Base-by-base conservation (phyloP, 2,888 invertebrate species). In the Congeria kusceri region DNA sequence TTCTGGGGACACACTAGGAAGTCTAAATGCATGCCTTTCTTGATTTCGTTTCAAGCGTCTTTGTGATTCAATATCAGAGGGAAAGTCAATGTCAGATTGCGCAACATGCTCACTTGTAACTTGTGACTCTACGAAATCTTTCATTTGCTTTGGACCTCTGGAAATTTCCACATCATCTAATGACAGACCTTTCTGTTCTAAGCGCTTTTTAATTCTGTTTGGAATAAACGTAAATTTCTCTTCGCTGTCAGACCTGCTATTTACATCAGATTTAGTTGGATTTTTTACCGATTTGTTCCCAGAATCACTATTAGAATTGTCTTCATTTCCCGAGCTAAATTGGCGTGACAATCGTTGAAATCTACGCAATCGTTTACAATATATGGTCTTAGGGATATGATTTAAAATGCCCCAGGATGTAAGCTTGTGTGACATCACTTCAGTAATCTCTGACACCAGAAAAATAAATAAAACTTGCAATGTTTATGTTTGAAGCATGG, bases 1-100 rank as follows among this genome's bases (percentile, higher is more conserved):
- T 7, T 74, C 65, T 1, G 92, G 92, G 28, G 90, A 80, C 18
- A 88, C 77, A 13, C 78, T 93, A 13, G 94, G 94, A 13, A 94
- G 94, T 72, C 93, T 91, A 25, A 81, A 81, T 15, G 91, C 94
- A 58, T 92, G 85, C 7, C 72, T 72, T 3, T 86, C 80, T 72
- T 92, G 92, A 18, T 20, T 28, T 56, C 86, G 80, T 9, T 53
- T 25, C 3, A 39, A 39, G 13, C 81, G 65, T 0, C 46, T 28
- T 53, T 72, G 49, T 28, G 70, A 39, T 7, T 65, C 67, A 44
- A 79, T 18, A 75, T 91, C 91, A 11, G 91, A 90, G 1, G 90
- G 88, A 81, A 90, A 91, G 9, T 88, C 89, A 23, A 77, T 69
- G 20, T 56, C 47, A 28, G 66, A n/a, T 49, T 46, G 25, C 39